Conservation (phyloP, 2,797 vertebrate genomes). For the Syngnathus acus region DNA sequence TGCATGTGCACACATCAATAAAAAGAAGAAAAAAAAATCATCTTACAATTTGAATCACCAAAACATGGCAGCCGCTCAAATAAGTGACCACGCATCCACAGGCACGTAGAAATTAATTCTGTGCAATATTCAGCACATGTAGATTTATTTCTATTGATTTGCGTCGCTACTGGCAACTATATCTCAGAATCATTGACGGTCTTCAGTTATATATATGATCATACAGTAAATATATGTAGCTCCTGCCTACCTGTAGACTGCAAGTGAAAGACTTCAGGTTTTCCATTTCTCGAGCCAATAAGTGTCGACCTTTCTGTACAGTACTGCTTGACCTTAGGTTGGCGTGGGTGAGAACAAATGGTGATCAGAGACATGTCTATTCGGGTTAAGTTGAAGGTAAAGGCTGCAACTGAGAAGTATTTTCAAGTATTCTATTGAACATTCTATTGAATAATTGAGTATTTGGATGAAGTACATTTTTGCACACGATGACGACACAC, state of each 20-base stretch:
- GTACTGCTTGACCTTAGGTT: background rate
- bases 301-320: slow-evolving; percentile 5
- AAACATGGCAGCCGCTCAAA: slow-evolving; percentile 22
- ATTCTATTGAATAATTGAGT: too few relatives aligned
- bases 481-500: too few relatives aligned
- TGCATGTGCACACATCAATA: slow-evolving; percentile 30
- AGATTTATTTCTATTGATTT: slow-evolving; percentile 5
- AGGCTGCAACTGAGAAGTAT: too few relatives aligned
- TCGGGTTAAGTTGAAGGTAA: background rate
- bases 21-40: slow-evolving; percentile 20
- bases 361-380: slow-evolving; percentile 8
- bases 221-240: slow-evolving; percentile 5
- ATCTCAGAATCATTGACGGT: slow-evolving; percentile 1
- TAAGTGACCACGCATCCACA: slow-evolving; percentile 10
- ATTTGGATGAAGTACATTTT: too few relatives aligned
- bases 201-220: slow-evolving; percentile 6
- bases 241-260: slow-evolving; percentile 14
- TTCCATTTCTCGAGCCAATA: slow-evolving; percentile 5
- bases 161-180: background rate
- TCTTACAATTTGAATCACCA: slow-evolving; percentile 12
- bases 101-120: background rate
- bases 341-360: slow-evolving; percentile 19
- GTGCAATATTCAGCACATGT: background rate
- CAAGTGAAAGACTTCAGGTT: slow-evolving; percentile 10
- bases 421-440: too few relatives aligned